These are phyloP conservation scores for Rhinopomastus cyanomelas DNA, from an alignment of 2,113 vertebrate species.

Conservation along the genomic window DNA sequence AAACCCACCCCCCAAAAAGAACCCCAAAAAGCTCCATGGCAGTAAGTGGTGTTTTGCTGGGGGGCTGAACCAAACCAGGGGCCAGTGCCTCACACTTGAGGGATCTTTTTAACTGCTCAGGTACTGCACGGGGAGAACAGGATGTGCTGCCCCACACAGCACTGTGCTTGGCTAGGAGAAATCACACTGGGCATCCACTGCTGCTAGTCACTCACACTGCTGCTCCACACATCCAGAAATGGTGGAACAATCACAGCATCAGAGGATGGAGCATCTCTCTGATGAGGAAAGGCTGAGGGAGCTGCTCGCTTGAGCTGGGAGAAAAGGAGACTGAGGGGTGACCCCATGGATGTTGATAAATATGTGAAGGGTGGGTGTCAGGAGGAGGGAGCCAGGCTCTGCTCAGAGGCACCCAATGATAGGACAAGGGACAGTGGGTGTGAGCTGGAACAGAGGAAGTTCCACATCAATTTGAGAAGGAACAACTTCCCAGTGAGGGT, in stretches of 20 bases:
- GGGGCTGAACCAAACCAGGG: neutral
- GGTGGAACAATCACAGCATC: neutral
- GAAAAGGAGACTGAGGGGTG: no score
- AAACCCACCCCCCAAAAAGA: slow-evolving; percentile 8
- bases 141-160: neutral
- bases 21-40: neutral
- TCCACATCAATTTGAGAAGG: no score
- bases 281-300: no score
- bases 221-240: neutral
- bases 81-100: accelerated
- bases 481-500: no score
- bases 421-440: no score
- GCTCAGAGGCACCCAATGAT: no score
- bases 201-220: neutral
- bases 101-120: neutral
- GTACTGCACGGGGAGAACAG: neutral
- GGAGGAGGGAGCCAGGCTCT: no score
- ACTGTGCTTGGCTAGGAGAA: neutral
- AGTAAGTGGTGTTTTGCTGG: neutral
- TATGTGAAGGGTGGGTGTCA: no score
- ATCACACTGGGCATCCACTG: accelerated
- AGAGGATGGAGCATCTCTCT: no score
- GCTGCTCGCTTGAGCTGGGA: no score
- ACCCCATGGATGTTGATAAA: no score
- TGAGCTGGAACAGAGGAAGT: no score